Conservation (phyloP, 2,888 invertebrate species). For the Pyrgus malvae region DNA sequence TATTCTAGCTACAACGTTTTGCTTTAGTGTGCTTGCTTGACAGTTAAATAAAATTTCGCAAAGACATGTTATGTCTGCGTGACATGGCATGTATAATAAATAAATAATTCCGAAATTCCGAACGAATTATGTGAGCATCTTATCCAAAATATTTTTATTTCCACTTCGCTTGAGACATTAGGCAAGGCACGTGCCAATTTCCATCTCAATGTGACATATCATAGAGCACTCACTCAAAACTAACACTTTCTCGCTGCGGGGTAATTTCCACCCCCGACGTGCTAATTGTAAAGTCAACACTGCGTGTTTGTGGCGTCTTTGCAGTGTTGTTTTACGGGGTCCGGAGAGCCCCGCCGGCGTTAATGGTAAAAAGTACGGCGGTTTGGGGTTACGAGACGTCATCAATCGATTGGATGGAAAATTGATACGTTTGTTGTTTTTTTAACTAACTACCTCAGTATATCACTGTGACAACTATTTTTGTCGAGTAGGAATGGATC, state of each 20-base stretch:
- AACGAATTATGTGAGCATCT: too few relatives aligned
- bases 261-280: slow-evolving; percentile 31
- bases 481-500: too few relatives aligned
- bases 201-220: slow-evolving; percentile 3
- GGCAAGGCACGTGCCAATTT: neutral
- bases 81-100: too few relatives aligned
- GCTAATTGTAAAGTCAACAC: slow-evolving; percentile 63
- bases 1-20: too few relatives aligned
- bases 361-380: slow-evolving; percentile 9
- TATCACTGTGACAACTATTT: too few relatives aligned
- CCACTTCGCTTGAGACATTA: neutral
- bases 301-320: slow-evolving; percentile 46
- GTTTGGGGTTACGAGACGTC: slow-evolving; percentile 6
- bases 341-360: neutral
- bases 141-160: neutral
- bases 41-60: too few relatives aligned
- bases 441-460: neutral
- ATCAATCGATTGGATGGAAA: neutral
- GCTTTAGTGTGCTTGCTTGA: too few relatives aligned
- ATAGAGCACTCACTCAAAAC: slow-evolving; percentile 13
- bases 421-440: neutral
- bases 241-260: slow-evolving; percentile 26
- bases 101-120: too few relatives aligned
- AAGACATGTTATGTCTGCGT: too few relatives aligned
- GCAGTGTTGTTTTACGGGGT: slow-evolving; percentile 24